phyloP scores from a whole-genome alignment of 2,888 invertebrate species.

The Nemoura dubitans region DNA sequence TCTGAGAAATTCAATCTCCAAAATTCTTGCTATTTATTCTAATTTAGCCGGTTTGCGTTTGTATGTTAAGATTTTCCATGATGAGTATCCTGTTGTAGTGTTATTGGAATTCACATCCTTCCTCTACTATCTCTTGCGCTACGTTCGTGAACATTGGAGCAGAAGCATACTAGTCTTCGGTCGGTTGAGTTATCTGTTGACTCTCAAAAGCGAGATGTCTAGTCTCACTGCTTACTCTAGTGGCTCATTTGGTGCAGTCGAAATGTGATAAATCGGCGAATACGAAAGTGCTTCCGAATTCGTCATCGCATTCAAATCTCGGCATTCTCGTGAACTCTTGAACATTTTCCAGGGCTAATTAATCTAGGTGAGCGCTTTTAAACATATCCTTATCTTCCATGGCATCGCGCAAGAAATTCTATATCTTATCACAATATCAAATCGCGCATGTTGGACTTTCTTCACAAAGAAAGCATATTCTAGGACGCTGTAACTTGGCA shows the following conservation, averaged over 20 bases:
- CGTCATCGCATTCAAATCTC: no score
- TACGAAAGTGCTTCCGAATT: no score
- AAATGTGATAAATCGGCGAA: no score
- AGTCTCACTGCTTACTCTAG: no score
- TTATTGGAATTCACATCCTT: not conserved
- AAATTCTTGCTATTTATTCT: not conserved
- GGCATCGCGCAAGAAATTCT: no score
- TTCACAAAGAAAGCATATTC: not conserved
- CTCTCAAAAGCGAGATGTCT: no score
- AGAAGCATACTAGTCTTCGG: no score
- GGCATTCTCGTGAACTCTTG: not conserved
- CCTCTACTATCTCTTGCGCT: not conserved
- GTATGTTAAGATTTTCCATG: not conserved
- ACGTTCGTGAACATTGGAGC: no score
- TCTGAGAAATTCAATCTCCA: not conserved
- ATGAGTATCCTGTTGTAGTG: not conserved
- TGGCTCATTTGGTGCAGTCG: no score
- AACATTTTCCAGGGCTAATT: not conserved
- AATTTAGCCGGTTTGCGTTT: not conserved
- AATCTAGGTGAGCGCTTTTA: not conserved
- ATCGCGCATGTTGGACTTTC: not conserved
- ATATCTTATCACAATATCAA: not conserved
- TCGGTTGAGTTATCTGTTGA: no score
- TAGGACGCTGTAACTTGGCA: no score
- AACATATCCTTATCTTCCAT: not conserved